Base-by-base conservation (phyloP, 1,140 invertebrate species). In the Meloidogyne floridensis region DNA sequence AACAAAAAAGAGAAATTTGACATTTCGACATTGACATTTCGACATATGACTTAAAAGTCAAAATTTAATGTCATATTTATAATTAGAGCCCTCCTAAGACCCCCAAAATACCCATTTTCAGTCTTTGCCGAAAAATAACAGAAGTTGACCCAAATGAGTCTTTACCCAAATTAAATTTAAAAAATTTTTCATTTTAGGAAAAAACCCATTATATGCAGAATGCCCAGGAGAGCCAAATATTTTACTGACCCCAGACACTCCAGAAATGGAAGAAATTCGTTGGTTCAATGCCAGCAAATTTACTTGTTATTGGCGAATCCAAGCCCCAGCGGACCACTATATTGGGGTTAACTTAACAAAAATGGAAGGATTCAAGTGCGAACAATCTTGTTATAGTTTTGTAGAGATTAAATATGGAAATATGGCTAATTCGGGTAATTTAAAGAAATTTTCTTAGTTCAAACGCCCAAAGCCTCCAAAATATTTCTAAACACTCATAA, bases 201-300 rank as follows among this genome's bases (percentile, higher is more conserved):
- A 65, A n/a, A 5, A 15, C n/a, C 59, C 59, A n/a, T 18, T 65
- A 18, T 65, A 65, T 65, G 4, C 13, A 79, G 77, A 32, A 47
- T 79, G 77, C 42, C 77, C 77, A 10, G 77, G 77, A 43, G 77
- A 79, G 51, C 42, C 77, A 20, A 71, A 79, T n/a, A 65, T 79
- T 65, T 71, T 79, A 72, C 47, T 79, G 20, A 79, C 59, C 20
- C 10, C 42, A 71, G 18, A 79, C 53, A 32, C 18, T 47, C 56
- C 77, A n/a, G 20, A 47, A 47, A 10, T 65, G 10, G 72, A 69
- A n/a, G 77, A 79, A 71, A 43, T 72, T 43, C 77, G 77, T 20
- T 79, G 77, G 77, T 79, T 72, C 18, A 79, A 79, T 51, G 77
- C 77, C 5, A 79, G 42, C 20, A 72, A 72, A 54, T 79, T 79